These are phyloP conservation scores for Drosophila pachea DNA, from an alignment of 1,140 invertebrate genomes.

Conservation along the genomic window DNA sequence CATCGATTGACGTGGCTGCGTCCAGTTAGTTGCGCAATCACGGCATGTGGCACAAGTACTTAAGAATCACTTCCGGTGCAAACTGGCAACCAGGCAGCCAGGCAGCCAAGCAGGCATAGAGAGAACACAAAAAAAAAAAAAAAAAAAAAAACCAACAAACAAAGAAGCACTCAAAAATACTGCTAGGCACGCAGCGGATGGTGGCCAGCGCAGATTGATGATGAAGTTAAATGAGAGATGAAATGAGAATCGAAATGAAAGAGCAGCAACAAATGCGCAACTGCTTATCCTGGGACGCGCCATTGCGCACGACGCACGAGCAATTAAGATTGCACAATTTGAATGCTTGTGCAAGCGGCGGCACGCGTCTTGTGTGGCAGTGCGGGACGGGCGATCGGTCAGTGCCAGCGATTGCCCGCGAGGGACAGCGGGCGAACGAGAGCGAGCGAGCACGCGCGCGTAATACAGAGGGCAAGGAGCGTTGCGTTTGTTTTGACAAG, in stretches of 20 bases:
- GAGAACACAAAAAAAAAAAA: background rate
- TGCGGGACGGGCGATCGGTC: background rate
- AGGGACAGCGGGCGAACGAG: background rate
- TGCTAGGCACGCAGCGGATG: background rate
- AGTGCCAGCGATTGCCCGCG: background rate
- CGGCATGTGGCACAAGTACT: conserved; percentile 3
- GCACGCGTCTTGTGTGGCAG: conserved; percentile 34
- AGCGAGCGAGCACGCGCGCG: background rate
- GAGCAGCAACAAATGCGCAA: conserved; percentile 6
- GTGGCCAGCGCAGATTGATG: background rate
- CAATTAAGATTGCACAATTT: conserved; percentile 59
- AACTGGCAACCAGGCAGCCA: no score
- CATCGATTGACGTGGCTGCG: background rate
- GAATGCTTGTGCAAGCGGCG: conserved; percentile 29
- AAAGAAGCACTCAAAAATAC: conserved; percentile 4
- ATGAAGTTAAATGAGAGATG: conserved; percentile 20
- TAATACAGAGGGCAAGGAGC: conserved; percentile 9
- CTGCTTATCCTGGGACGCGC: conserved; percentile 26
- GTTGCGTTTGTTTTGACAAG: conserved; percentile 65
- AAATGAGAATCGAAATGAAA: conserved; percentile 22
- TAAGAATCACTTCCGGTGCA: conserved; percentile 16
- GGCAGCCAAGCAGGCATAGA: conserved; percentile 9
- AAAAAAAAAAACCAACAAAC: background rate
- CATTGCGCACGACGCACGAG: conserved; percentile 33
- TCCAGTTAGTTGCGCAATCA: background rate